Conservation (phyloP, 2,797 vertebrate species). For the Mastacembelus armatus region DNA sequence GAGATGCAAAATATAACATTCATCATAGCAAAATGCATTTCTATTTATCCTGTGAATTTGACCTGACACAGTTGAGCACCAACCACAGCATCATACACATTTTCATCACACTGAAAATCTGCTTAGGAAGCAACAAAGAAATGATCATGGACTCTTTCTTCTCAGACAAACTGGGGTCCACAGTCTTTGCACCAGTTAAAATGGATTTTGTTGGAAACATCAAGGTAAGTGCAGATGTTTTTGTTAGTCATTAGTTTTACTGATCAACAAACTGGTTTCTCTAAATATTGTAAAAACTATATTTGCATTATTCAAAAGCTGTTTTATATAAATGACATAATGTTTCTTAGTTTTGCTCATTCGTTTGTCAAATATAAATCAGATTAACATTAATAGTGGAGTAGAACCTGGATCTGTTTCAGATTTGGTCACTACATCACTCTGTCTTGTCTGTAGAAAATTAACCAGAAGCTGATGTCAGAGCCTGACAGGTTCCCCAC, state of each 20-base stretch:
- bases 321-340: too few relatives aligned
- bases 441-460: slow-evolving; percentile 84
- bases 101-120: too few relatives aligned
- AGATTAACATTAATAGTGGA: background rate
- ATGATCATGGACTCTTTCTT: slow-evolving; percentile 74
- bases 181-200: slow-evolving; percentile 99
- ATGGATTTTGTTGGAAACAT: slow-evolving; percentile 99
- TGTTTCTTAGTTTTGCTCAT: background rate
- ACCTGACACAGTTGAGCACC: too few relatives aligned
- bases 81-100: too few relatives aligned
- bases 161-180: slow-evolving; percentile 93
- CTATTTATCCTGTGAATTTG: too few relatives aligned
- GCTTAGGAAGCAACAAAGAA: slow-evolving; percentile 28
- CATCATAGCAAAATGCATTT: background rate
- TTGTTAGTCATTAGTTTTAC: background rate
- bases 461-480: slow-evolving; percentile 95
- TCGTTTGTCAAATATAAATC: too few relatives aligned
- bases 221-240: slow-evolving; percentile 85
- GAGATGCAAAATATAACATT: too few relatives aligned
- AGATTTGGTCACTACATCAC: background rate
- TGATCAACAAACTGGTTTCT: background rate
- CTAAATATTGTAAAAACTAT: slow-evolving; percentile 1
- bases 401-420: background rate
- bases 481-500: slow-evolving; percentile 90
- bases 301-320: background rate